A percentile compares a stretch with the other conserved stretches of the same genome.
These are phyloP conservation scores for Anastrepha ludens DNA, from an alignment of 1,140 invertebrate genomes.

Conservation along the genomic window DNA sequence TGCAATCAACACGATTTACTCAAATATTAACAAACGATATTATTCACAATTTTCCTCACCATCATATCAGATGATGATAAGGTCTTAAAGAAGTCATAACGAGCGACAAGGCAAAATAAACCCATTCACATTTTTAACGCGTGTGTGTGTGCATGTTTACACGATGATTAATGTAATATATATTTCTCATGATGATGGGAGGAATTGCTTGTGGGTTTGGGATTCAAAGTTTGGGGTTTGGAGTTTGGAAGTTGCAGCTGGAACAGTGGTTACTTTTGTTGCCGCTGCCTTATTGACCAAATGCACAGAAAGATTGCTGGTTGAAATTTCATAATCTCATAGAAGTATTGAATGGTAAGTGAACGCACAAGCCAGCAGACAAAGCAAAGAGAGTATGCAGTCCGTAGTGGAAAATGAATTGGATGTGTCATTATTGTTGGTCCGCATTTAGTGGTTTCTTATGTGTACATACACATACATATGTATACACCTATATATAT, in stretches of 20 bases:
- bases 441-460: not conserved
- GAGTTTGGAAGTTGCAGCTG: not conserved
- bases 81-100: slow-evolving; percentile 40
- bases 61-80: slow-evolving; percentile 34
- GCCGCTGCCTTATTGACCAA: not conserved
- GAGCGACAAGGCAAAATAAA: not conserved
- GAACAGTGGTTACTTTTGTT: not conserved
- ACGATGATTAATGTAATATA: slow-evolving; percentile 30
- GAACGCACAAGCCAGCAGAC: too few species aligned
- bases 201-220: not conserved
- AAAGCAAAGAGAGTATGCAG: not conserved
- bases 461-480: not conserved
- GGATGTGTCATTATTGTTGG: not conserved
- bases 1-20: not conserved
- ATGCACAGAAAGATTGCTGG: not conserved
- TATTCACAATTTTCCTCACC: slow-evolving; percentile 31
- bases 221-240: not conserved
- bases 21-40: slow-evolving; percentile 32
- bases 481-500: not conserved
- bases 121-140: not conserved
- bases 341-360: not conserved
- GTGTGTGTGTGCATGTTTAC: not conserved
- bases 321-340: not conserved
- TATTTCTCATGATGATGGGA: not conserved
- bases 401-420: not conserved